Base-by-base conservation (phyloP, 2,113 vertebrate species). In the Barnardius zonarius region DNA sequence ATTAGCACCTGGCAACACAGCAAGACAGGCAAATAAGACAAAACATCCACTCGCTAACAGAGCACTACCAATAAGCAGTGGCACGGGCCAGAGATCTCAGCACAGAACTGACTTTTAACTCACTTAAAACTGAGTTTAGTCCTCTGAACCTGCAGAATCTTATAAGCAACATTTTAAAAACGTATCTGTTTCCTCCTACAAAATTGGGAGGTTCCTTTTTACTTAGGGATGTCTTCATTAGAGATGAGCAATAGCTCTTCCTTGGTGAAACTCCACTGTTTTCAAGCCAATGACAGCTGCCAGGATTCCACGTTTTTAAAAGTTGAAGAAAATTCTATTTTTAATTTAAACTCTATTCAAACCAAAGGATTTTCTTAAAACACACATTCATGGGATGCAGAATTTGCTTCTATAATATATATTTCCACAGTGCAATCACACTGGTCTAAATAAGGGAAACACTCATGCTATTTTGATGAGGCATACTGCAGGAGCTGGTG, bases 1-100 rank as follows among this genome's bases (percentile, higher is more conserved):
- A 98, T 98, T 98, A 98, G 72, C 84, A 97, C 93, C 93, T 97
- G 96, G 94, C 92, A 95, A 87, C 90, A 78, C 88, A 85, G 91
- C 75, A 86, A 80, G 43, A 79, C 85, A 88, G 68, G 86, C 66
- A 89, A 96, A 70, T 52, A 83, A 67, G 51, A 92, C 89, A 94
- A 95, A 95, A 95, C 30, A 0, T 5, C 16, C 48, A 90, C 49
- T 86, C 33, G 24, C 83, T 84, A 66, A 70, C 86, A 54, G 16
- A 67, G 24, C 11, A 35, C 15, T 81, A 61, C 82, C 39, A 33
- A 30, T 25, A 44, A 93, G 70, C 7, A 61, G 79, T 51, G 39
- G 66, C 30, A 43, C 11, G 68, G 35, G 8, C 41, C 7, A 0
- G 67, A 41, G 17, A 9, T 48, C 73, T 89, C 59, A 31, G 28